phyloP scores from a whole-genome alignment of 1,140 invertebrate genomes.

The Bombus waltoni region DNA sequence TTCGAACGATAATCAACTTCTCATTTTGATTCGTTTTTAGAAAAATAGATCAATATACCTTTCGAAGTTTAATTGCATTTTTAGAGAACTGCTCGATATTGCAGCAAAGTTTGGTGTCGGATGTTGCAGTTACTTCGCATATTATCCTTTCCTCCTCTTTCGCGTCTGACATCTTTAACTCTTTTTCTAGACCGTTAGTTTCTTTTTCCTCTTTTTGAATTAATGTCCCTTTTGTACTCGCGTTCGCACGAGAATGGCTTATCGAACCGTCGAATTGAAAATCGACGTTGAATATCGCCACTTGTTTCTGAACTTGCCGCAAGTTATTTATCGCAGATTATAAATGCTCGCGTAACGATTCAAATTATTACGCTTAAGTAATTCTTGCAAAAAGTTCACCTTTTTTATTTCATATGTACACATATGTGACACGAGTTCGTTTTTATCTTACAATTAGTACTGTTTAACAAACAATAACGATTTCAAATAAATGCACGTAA shows the following conservation, averaged over 20 bases:
- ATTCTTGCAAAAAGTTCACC: constrained; percentile 25
- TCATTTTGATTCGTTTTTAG: background rate
- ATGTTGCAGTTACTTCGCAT: too few relatives aligned
- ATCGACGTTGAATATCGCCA: too few relatives aligned
- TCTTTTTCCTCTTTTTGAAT: background rate
- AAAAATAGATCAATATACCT: background rate
- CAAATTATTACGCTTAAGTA: background rate
- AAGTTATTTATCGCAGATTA: too few relatives aligned
- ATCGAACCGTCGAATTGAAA: background rate
- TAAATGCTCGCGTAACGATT: accelerated
- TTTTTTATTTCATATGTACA: constrained; percentile 20
- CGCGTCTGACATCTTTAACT: background rate
- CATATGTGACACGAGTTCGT: background rate
- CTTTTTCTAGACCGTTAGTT: too few relatives aligned
- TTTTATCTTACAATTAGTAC: background rate
- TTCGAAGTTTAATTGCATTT: background rate
- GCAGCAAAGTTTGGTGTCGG: background rate
- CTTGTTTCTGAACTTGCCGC: background rate
- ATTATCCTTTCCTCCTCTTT: background rate
- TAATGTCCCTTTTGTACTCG: too few relatives aligned
- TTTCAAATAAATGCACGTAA: constrained; percentile 39
- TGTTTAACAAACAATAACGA: constrained; percentile 4
- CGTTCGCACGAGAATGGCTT: background rate
- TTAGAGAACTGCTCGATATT: background rate
- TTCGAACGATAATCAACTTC: background rate